Evolutionary conservation across 1,140 invertebrate species (phyloP).

Genomic region (Dendroctonus ponderosae): DNA sequence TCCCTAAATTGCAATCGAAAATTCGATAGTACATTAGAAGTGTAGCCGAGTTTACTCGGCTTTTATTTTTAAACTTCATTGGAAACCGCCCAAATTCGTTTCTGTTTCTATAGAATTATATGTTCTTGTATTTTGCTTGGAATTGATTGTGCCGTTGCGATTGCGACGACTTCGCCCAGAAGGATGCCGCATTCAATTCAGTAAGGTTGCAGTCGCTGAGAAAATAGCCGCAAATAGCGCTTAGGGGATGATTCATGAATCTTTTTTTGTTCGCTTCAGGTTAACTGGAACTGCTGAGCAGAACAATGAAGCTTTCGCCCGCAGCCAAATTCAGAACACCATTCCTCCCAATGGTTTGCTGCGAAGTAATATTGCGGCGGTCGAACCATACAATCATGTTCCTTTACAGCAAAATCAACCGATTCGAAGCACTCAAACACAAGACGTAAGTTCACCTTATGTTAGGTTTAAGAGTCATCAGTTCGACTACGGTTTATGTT

Average conservation of each 20-base stretch:
- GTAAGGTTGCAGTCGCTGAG: too few relatives aligned
- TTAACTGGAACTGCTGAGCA: slow-evolving; percentile 46
- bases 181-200: too few relatives aligned
- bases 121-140: background rate
- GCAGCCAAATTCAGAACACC: slow-evolving; percentile 42
- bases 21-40: too few relatives aligned
- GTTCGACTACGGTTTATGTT: too few relatives aligned
- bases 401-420: slow-evolving; percentile 51
- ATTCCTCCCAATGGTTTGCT: slow-evolving; percentile 47
- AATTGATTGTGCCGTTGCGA: background rate
- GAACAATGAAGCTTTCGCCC: slow-evolving; percentile 43
- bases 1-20: too few relatives aligned
- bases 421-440: slow-evolving; percentile 36
- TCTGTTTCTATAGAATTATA: background rate
- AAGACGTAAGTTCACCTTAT: slow-evolving; percentile 27
- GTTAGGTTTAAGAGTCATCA: too few relatives aligned
- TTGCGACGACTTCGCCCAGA: too few relatives aligned
- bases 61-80: too few relatives aligned
- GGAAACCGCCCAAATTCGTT: slow-evolving; percentile 11
- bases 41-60: too few relatives aligned
- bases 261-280: slow-evolving; percentile 35
- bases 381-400: slow-evolving; percentile 86
- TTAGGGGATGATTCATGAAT: too few relatives aligned
- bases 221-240: too few relatives aligned
- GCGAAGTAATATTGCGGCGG: slow-evolving; percentile 78